These are phyloP conservation scores for Cryptus armator DNA, from an alignment of 2,888 invertebrate genomes.

Conservation along the genomic window DNA sequence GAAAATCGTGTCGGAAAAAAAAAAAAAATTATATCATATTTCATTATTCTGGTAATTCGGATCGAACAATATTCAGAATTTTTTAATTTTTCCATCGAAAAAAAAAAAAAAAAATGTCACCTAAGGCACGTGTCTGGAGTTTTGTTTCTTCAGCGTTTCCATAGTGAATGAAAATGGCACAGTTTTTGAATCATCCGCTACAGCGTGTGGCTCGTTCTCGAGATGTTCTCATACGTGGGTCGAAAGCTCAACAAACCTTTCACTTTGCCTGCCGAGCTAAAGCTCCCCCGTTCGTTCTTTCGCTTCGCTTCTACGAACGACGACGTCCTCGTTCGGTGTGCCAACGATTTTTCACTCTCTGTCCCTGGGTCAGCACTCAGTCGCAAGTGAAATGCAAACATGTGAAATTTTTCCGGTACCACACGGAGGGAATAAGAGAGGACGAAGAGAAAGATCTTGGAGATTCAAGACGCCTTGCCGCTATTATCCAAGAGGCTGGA, in stretches of 20 bases:
- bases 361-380: conserved; percentile 53
- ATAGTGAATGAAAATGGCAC: not conserved
- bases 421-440: not conserved
- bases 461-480: conserved; percentile 26
- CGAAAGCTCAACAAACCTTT: conserved; percentile 58
- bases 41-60: not conserved
- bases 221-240: conserved; percentile 44
- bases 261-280: conserved; percentile 40
- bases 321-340: conserved; percentile 47
- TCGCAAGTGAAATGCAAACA: conserved; percentile 59
- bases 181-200: conserved; percentile 30
- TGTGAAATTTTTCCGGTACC: conserved; percentile 49
- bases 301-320: not conserved
- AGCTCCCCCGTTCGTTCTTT: conserved; percentile 17
- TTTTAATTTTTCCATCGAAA: not conserved
- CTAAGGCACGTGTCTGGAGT: not conserved
- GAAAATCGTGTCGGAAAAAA: not conserved
- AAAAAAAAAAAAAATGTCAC: too few relatives aligned
- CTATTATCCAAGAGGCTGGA: not conserved
- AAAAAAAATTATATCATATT: not conserved
- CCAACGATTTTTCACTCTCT: conserved; percentile 60
- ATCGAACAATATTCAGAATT: not conserved
- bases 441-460: conserved; percentile 8
- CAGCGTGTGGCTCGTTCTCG: not conserved
- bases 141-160: not conserved